A percentile compares a stretch with the other conserved stretches of the same genome.
Evolutionary conservation across 1,140 invertebrate species (phyloP).

Genomic region (Muscidifurax raptorellus): DNA sequence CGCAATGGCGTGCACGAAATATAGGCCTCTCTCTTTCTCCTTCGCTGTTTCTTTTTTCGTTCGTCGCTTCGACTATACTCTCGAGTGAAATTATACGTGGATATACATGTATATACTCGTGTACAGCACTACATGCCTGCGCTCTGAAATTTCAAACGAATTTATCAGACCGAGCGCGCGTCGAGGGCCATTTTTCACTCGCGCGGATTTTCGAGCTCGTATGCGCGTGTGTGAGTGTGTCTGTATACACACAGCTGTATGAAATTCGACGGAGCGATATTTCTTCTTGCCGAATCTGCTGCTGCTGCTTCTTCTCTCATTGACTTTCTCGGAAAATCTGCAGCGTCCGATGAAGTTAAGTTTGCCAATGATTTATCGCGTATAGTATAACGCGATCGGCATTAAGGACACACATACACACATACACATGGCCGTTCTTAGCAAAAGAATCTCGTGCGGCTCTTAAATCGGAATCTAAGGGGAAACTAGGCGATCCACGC

Average conservation of each 20-base stretch:
- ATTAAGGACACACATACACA: not conserved
- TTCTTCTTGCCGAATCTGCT: not conserved
- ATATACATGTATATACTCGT: no score
- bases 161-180: not conserved
- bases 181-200: slow-evolving; percentile 20
- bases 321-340: not conserved
- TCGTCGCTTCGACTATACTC: not conserved
- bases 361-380: not conserved
- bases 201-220: not conserved
- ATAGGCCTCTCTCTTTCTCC: slow-evolving; percentile 39
- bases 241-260: no score
- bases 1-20: slow-evolving; percentile 71
- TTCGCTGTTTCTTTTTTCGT: slow-evolving; percentile 28
- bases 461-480: slow-evolving; percentile 62
- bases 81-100: no score
- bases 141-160: slow-evolving; percentile 11
- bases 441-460: slow-evolving; percentile 55
- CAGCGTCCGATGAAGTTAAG: not conserved
- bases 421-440: not conserved
- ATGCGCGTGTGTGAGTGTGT: not conserved
- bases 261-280: slow-evolving; percentile 26
- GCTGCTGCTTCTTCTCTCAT: not conserved
- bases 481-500: slow-evolving; percentile 52
- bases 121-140: not conserved
- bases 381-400: not conserved